Percentiles rank a stretch among this genome's conserved stretches.
These are phyloP conservation scores for Xenopus borealis DNA, from an alignment of 2,113 vertebrate species.

Conservation along the genomic window DNA sequence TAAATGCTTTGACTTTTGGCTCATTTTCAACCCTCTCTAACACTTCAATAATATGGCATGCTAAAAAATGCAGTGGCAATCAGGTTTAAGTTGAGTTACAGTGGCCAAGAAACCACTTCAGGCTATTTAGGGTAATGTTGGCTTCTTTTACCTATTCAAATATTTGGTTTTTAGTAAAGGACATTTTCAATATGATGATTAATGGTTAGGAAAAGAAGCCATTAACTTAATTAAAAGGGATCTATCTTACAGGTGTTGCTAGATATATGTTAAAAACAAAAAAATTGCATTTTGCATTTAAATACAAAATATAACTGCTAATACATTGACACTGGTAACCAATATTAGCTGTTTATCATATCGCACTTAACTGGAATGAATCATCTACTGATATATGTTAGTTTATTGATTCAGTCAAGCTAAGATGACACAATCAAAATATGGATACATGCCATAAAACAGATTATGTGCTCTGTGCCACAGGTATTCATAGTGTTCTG, in stretches of 20 bases:
- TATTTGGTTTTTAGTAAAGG: slow-evolving; percentile 6
- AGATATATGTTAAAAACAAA: no score
- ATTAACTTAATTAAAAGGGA: background rate
- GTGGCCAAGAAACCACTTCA: slow-evolving; percentile 27
- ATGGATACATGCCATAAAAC: slow-evolving; percentile 6
- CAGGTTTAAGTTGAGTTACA: background rate
- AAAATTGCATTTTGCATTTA: background rate
- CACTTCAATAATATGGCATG: background rate
- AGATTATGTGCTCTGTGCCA: no score
- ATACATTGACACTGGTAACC: background rate
- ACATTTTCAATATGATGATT: background rate
- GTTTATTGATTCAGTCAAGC: slow-evolving; percentile 27
- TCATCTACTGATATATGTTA: slow-evolving; percentile 28
- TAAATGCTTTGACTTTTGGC: no score
- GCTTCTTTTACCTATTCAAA: background rate
- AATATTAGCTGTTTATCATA: background rate
- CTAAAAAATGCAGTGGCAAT: background rate
- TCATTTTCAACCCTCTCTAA: no score
- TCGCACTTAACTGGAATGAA: background rate
- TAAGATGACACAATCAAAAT: slow-evolving; percentile 35
- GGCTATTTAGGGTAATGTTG: slow-evolving; percentile 3
- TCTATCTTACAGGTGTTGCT: background rate
- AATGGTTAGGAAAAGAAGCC: background rate
- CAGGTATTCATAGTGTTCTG: no score
- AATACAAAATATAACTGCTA: background rate